These are phyloP conservation scores for Alligator sinensis DNA, from an alignment of 2,113 vertebrate species.

Conservation along the genomic window DNA sequence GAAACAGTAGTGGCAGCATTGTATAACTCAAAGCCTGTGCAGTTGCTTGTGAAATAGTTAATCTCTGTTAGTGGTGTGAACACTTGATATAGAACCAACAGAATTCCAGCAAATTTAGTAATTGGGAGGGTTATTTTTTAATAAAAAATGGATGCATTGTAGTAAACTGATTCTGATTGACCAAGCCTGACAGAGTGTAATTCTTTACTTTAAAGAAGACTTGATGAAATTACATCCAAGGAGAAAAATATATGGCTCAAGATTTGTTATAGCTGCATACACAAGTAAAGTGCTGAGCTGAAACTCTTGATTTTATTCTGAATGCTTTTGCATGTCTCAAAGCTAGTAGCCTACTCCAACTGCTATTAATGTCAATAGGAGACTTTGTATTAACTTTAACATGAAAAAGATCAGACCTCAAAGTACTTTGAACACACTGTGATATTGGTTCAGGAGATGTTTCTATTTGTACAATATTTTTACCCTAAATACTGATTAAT, in stretches of 20 bases:
- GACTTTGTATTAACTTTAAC: background rate
- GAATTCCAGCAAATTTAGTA: slow-evolving; percentile 3
- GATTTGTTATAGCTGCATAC: background rate
- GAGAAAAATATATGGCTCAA: slow-evolving; percentile 41
- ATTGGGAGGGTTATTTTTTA: slow-evolving; percentile 31
- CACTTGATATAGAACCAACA: background rate
- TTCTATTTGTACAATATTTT: background rate
- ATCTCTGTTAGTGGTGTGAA: slow-evolving; percentile 1
- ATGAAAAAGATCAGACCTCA: background rate
- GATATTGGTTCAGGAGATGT: background rate
- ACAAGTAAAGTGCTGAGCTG: background rate
- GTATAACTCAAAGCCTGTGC: background rate
- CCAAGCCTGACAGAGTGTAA: slow-evolving; percentile 44
- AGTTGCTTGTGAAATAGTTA: background rate
- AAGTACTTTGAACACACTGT: background rate
- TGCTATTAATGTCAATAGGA: background rate
- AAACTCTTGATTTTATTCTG: background rate
- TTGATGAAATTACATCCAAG: slow-evolving; percentile 59
- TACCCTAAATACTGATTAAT: background rate
- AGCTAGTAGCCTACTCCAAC: accelerated
- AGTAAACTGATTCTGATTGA: slow-evolving; percentile 27
- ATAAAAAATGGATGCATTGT: slow-evolving; percentile 18
- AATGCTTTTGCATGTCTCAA: background rate
- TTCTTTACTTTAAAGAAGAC: slow-evolving; percentile 34
- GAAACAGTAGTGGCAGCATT: background rate